These are phyloP conservation scores for Plebejus argus DNA, from an alignment of 2,888 invertebrate species.

Conservation along the genomic window DNA sequence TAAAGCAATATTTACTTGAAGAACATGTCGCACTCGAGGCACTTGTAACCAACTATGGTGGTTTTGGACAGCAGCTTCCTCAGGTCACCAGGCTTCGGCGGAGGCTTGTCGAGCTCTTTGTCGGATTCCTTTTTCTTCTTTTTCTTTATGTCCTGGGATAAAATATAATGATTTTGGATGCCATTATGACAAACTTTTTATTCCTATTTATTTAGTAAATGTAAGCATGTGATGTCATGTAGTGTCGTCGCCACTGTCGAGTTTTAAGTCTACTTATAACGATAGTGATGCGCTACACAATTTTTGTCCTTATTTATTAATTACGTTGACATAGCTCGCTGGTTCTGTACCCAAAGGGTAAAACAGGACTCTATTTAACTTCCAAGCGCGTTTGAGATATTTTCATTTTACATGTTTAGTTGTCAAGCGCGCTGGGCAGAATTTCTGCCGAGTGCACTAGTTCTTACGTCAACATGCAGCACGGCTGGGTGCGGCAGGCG, in stretches of 20 bases:
- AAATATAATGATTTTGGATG: background rate
- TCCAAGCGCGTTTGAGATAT: too few species aligned
- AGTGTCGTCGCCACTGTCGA: too few species aligned
- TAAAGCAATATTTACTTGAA: conserved; percentile 62
- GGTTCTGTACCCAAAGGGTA: too few species aligned
- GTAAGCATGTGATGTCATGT: too few species aligned
- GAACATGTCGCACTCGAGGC: conserved; percentile 73
- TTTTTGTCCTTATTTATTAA: too few species aligned
- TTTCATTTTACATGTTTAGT: too few species aligned
- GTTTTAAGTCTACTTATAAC: too few species aligned
- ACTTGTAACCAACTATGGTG: conserved; percentile 71
- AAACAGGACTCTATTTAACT: too few species aligned
- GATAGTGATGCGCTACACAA: too few species aligned
- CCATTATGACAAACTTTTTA: too few species aligned
- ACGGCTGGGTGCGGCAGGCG: conserved; percentile 43
- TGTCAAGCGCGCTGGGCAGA: too few species aligned
- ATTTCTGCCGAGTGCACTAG: background rate
- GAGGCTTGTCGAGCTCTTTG: conserved; percentile 43
- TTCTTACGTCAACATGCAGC: conserved; percentile 35
- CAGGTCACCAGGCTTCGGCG: conserved; percentile 60
- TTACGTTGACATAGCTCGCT: background rate
- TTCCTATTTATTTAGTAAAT: too few species aligned
- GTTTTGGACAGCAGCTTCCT: conserved; percentile 68
- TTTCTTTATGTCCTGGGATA: conserved; percentile 39
- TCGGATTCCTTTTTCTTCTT: conserved; percentile 49